Conservation (phyloP, 23 tunicate genomes). For the Oikopleura dioica region DNA sequence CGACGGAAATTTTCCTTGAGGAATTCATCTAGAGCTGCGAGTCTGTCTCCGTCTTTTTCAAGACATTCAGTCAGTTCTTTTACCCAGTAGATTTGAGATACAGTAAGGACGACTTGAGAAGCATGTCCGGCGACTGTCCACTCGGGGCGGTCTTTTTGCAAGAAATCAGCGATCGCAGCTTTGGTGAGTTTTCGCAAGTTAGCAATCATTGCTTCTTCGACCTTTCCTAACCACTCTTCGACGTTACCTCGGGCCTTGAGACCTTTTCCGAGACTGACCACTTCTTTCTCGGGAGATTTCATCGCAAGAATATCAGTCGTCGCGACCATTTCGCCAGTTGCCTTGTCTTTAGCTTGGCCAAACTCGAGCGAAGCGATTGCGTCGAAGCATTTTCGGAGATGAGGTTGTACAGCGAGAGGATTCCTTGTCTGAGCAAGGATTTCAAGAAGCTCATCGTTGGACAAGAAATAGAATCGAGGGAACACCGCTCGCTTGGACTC, state of each 20-base stretch:
- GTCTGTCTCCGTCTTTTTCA: background rate
- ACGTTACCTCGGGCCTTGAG: slow-evolving; percentile 97
- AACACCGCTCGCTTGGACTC: slow-evolving; percentile 91
- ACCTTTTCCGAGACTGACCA: slow-evolving; percentile 84
- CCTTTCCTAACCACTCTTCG: slow-evolving; percentile 98
- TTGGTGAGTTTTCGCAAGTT: slow-evolving; percentile 81
- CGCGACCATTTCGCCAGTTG: slow-evolving; percentile 26
- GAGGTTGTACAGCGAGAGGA: slow-evolving; percentile 40
- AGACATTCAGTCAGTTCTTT: slow-evolving; percentile 52
- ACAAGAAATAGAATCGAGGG: slow-evolving; percentile 81
- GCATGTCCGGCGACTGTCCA: slow-evolving; percentile 28
- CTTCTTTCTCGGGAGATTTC: slow-evolving; percentile 93
- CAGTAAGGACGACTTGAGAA: slow-evolving; percentile 67
- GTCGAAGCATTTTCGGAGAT: slow-evolving; percentile 94
- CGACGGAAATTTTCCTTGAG: background rate
- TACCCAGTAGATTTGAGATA: slow-evolving; percentile 93
- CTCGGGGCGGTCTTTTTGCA: slow-evolving; percentile 36
- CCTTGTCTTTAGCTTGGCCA: slow-evolving; percentile 58
- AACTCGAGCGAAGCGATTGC: slow-evolving; percentile 87
- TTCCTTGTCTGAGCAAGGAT: slow-evolving; percentile 88
- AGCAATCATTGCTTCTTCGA: slow-evolving; percentile 92
- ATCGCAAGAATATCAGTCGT: slow-evolving; percentile 91
- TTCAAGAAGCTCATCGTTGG: slow-evolving; percentile 90
- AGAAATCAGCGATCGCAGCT: slow-evolving; percentile 42
- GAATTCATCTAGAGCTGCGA: slow-evolving; percentile 1